A percentile compares a stretch with the other conserved stretches of the same genome.
Conservation (phyloP, 1,140 invertebrate genomes). For the Ruditapes philippinarum region DNA sequence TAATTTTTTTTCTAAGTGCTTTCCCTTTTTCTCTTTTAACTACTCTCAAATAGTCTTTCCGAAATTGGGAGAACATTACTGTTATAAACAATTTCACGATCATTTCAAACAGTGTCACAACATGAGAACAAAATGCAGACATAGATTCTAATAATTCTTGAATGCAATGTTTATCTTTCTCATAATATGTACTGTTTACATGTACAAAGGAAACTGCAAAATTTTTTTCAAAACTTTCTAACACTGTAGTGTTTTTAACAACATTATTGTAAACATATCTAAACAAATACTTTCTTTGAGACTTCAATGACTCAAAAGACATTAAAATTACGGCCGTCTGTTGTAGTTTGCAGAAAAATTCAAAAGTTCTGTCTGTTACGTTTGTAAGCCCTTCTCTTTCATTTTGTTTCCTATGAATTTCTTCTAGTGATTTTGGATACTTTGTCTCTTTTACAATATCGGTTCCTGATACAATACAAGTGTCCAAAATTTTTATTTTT, state of each 20-base stretch:
- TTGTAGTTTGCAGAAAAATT: not conserved
- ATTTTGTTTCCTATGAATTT: not conserved
- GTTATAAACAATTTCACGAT: not conserved
- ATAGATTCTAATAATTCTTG: not conserved
- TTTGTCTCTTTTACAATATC: not conserved
- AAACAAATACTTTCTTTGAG: not conserved
- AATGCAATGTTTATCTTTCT: too few species aligned
- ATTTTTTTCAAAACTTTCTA: not conserved
- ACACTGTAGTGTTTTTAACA: not conserved
- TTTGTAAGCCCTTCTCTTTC: constrained; percentile 20
- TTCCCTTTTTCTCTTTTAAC: not conserved
- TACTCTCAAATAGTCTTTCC: constrained; percentile 18
- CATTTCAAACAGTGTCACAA: not conserved
- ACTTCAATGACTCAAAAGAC: not conserved
- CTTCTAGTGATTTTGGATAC: not conserved
- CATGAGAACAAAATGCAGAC: too few species aligned
- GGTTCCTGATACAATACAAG: not conserved
- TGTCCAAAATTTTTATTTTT: not conserved
- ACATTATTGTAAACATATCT: not conserved
- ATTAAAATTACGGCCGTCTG: not conserved
- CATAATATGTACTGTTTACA: too few species aligned
- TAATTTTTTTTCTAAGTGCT: not conserved
- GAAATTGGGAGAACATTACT: constrained; percentile 14
- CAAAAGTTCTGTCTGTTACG: constrained; percentile 1
- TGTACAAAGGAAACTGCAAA: not conserved